Evolutionary conservation across 2,797 vertebrate species (phyloP), one percentile per base, ranked within the genome.

Genomic region (Melanogrammus aeglefinus): DNA sequence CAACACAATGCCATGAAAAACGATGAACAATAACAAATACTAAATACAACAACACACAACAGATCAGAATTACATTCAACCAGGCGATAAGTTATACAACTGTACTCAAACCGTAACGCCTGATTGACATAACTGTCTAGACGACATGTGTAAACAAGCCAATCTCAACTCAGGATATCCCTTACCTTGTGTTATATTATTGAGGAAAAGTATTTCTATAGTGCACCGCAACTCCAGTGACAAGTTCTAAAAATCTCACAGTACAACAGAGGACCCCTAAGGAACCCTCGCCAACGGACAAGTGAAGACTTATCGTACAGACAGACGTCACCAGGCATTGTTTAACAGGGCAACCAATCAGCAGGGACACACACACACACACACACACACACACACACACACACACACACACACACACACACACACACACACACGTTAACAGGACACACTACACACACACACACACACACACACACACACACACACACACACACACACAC

Each of bases 291-390:
- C 83, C 41, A 51, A 76, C 2, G 57, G 75, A 84, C 75, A 83
- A 84, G 66, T 44, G 82, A 84, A 82, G 82, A 83, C 89, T 89
- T 87, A 87, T 74, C 81, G 81, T 1, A 9, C 84, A 85, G 83
- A 9, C 84, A 85, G 83, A 90, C 85, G 82, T 90, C 88, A 90
- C 79, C 73, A 78, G 16, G 82, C 72, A 44, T 81, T 41, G 82
- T 85, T 86, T 88, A 81, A 83, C 85, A 78, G 74, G 33, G 1
- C 39, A 41, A 80, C 90, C 90, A 91, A 92, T 92, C 82, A 71
- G 84, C 80, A 72, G 77, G 13, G 74, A 0, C 75, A 78, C 31
- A 5, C 75, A n/a, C 81, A 72, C 71, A 83, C 71, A 74, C 39
- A 66, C 51, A 74, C 39, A 76, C 80, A 80, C 75, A 78, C 75